Conservation (phyloP, 2,888 invertebrate genomes). For the Exocentrus adspersus region DNA sequence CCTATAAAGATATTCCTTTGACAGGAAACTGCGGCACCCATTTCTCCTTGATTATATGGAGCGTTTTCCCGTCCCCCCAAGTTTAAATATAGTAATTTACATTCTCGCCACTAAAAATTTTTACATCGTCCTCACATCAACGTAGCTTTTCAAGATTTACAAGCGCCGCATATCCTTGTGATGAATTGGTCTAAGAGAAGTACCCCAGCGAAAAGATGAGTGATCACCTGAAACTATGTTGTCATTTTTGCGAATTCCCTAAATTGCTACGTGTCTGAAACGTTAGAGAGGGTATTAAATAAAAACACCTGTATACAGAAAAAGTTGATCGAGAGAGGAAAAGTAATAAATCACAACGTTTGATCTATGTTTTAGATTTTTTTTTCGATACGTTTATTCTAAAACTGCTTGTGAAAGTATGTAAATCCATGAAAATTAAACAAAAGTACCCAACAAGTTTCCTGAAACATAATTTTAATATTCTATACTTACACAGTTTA, state of each 20-base stretch:
- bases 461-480: no score
- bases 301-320: conserved; percentile 7
- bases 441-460: background rate
- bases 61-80: background rate
- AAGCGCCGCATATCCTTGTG: conserved; percentile 14
- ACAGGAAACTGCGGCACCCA: conserved; percentile 1
- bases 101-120: conserved; percentile 16
- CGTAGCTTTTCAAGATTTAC: conserved; percentile 6
- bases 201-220: conserved; percentile 7
- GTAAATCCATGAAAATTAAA: no score
- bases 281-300: conserved; percentile 4
- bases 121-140: conserved; percentile 10
- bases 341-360: conserved; percentile 13
- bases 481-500: background rate
- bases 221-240: conserved; percentile 20
- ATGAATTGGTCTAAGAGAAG: conserved; percentile 16
- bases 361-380: background rate
- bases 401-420: background rate
- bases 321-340: conserved; percentile 7
- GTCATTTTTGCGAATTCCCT: conserved; percentile 1
- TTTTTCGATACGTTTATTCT: background rate
- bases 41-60: background rate
- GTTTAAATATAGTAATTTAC: conserved; percentile 14
- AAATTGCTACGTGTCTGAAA: conserved; percentile 11
- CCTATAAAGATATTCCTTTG: background rate